These are phyloP conservation scores for Ictalurus furcatus DNA, from an alignment of 2,113 vertebrate genomes.

Conservation along the genomic window DNA sequence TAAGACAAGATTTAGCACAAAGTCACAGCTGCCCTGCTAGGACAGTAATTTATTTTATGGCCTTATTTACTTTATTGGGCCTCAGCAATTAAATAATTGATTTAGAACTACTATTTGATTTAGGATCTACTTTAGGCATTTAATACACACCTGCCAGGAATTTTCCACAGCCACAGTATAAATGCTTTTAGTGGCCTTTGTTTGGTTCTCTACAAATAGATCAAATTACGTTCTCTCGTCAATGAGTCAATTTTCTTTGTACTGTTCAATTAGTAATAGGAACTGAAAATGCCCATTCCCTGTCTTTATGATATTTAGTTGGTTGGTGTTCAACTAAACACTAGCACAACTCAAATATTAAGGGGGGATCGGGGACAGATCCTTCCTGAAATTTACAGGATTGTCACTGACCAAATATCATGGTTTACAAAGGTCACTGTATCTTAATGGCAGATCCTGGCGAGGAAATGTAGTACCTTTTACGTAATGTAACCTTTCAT, in stretches of 20 bases:
- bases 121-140: neutral
- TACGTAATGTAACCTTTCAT: conserved; percentile 55
- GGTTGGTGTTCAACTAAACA: conserved; percentile 13
- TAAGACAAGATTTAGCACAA: neutral
- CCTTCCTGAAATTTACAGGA: conserved; percentile 46
- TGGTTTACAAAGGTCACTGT: conserved; percentile 54
- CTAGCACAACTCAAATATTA: neutral
- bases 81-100: neutral
- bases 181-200: neutral
- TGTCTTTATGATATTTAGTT: neutral
- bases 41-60: neutral
- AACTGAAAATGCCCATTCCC: neutral
- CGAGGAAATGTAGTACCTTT: conserved; percentile 36
- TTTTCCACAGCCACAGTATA: neutral
- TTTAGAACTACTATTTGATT: neutral
- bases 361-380: neutral
- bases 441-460: conserved; percentile 26
- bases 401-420: conserved; percentile 36
- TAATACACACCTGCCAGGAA: neutral
- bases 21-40: neutral
- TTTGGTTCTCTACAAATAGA: neutral
- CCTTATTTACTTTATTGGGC: neutral
- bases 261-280: neutral
- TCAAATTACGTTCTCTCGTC: too few species aligned
- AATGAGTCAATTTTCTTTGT: neutral